Evolutionary conservation across 2,888 invertebrate genomes (phyloP), one percentile per base, ranked within the genome.

Genomic region (Gandaritis pyraliata): DNA sequence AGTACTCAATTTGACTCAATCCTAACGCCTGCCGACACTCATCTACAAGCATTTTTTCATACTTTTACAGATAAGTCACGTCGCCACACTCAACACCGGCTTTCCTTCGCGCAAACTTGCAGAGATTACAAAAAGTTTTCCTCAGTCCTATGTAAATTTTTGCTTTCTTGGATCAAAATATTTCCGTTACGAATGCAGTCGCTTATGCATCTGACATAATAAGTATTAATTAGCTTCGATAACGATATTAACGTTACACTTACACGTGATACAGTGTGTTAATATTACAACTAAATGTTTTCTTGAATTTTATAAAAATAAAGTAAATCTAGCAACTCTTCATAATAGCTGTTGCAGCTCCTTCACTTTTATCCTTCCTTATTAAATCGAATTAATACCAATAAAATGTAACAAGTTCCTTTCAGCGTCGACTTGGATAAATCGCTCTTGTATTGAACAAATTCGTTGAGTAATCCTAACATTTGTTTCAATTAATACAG

Each of bases 401-500:
- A 86, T 86, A 82, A 85, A 83, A 82, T 72, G 71, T 69, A 73
- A 77, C 85, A 85, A 83, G 82, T 78, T 74, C 78, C 76, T 84
- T 84, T 81, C 78, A 83, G 76, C 77, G 74, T 69, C 78, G 87
- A 90, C 88, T 88, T 89, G 86, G 85, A 92, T 81, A 91, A 91
- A 92, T 92, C 85, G 85, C 87, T 81, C 74, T 89, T 90, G 88
- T 88, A 91, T 91, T 91, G 88, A 76, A 90, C 90, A 90, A 33
- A 91, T 88, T 88, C 89, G 90, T 90, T 81, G 88, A 89, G 87
- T 90, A 91, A 92, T 88, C 89, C 87, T 73, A 77, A 80, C 91
- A 91, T 92, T 91, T 89, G 86, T 92, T 90, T 90, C 90, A 91
- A 91, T 92, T 91, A 92, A 87, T 81, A 78, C 76, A 77, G 81